A percentile compares a stretch with the other conserved stretches of the same genome.
These are phyloP conservation scores for Phytoseiulus persimilis DNA, from an alignment of 2,888 invertebrate genomes.

Conservation along the genomic window DNA sequence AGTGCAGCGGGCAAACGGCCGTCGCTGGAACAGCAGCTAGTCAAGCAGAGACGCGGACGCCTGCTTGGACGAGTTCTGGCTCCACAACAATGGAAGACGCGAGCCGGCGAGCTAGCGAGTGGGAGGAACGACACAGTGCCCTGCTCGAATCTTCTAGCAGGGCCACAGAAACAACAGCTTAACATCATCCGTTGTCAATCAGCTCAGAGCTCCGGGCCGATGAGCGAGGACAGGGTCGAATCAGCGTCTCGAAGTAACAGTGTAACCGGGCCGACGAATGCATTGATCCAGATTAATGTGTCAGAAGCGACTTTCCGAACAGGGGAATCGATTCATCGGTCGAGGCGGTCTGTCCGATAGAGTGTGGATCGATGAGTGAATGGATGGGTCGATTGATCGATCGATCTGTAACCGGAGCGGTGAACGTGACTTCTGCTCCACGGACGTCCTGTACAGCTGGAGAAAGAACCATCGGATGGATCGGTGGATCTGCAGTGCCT, in stretches of 20 bases:
- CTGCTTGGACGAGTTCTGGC: background rate
- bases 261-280: background rate
- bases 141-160: background rate
- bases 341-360: background rate
- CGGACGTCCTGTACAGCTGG: too few relatives aligned
- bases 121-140: background rate
- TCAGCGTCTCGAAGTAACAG: background rate
- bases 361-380: background rate
- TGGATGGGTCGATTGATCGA: too few relatives aligned
- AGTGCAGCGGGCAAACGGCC: background rate
- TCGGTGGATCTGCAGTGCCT: too few relatives aligned
- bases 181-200: background rate
- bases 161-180: background rate
- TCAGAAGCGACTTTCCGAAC: background rate
- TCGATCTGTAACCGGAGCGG: too few relatives aligned
- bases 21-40: background rate
- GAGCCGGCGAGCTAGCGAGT: background rate
- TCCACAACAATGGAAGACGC: background rate
- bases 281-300: background rate
- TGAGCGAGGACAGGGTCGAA: background rate
- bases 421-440: too few relatives aligned
- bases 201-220: background rate
- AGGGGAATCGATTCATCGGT: background rate
- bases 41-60: background rate
- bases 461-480: too few relatives aligned